Evolutionary conservation across 2,113 vertebrate species (phyloP).

Genomic region (Zosterops lateralis): DNA sequence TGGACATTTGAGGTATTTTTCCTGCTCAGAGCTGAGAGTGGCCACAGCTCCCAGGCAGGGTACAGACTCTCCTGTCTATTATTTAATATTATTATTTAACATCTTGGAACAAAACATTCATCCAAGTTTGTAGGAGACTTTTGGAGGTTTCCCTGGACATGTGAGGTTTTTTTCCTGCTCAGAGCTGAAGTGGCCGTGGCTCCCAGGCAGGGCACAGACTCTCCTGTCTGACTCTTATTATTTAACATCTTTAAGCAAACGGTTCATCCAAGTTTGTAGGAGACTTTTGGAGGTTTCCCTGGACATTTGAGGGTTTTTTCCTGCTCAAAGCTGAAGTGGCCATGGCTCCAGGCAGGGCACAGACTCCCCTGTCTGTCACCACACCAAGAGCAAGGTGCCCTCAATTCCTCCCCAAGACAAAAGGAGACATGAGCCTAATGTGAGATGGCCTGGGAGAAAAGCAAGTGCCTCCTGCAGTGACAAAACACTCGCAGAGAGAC

Average conservation of each 20-base stretch:
- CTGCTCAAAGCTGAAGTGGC: background rate
- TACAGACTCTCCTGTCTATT: no score
- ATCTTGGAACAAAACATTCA: no score
- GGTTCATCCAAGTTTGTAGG: background rate
- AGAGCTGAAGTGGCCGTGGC: no score
- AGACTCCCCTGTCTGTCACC: conserved; percentile 33
- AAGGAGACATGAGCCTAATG: conserved; percentile 10
- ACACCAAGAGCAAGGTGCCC: background rate
- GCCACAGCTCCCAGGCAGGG: no score
- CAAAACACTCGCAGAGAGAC: background rate
- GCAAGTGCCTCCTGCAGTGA: background rate
- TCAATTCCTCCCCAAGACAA: conserved; percentile 35
- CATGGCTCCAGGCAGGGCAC: conserved; percentile 2
- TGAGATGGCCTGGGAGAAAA: conserved; percentile 27
- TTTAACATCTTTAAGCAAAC: background rate
- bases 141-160: no score
- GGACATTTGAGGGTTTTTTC: background rate
- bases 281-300: background rate
- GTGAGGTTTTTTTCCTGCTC: no score
- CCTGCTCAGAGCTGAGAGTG: no score
- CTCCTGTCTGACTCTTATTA: no score
- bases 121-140: no score
- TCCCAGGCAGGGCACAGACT: no score
- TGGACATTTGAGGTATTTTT: no score
- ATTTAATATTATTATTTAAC: no score